Conservation (phyloP, 1,140 invertebrate genomes). For the Ceratosolen fusciceps region DNA sequence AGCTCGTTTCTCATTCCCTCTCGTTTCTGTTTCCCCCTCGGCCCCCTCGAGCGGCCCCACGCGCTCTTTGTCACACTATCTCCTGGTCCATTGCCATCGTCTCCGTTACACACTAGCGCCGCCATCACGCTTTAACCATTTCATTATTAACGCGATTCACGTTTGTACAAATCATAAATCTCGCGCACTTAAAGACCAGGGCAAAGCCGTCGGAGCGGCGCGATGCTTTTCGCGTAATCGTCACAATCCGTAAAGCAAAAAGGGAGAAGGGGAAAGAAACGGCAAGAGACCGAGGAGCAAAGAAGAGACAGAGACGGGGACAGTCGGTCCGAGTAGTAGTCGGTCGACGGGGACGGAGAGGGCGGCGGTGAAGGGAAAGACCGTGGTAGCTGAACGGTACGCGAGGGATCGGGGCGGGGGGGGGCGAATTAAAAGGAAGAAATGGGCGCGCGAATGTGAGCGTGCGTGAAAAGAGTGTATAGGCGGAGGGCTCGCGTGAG, state of each 20-base stretch:
- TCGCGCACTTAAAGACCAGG: conserved; percentile 40
- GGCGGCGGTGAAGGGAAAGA: no score
- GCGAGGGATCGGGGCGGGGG: no score
- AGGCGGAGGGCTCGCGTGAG: conserved; percentile 33
- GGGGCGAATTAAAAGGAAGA: neutral
- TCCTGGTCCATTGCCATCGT: neutral
- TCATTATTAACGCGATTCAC: conserved; percentile 46
- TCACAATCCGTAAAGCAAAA: conserved; percentile 35
- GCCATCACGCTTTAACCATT: conserved; percentile 36
- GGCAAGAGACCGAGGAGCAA: neutral
- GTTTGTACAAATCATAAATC: conserved; percentile 45
- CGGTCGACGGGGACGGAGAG: no score
- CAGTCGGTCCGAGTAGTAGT: no score
- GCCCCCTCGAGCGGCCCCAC: neutral
- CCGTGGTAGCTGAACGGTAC: no score
- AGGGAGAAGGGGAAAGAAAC: conserved; percentile 3
- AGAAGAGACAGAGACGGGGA: neutral
- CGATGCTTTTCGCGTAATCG: conserved; percentile 41
- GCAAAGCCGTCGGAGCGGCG: conserved; percentile 12
- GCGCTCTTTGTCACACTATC: neutral
- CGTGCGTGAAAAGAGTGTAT: conserved; percentile 18
- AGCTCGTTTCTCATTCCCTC: neutral
- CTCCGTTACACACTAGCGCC: neutral
- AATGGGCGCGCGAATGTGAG: neutral
- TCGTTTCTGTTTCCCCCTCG: neutral